Conservation (phyloP, 1,140 invertebrate species). For the Zaprionus vittiger region DNA sequence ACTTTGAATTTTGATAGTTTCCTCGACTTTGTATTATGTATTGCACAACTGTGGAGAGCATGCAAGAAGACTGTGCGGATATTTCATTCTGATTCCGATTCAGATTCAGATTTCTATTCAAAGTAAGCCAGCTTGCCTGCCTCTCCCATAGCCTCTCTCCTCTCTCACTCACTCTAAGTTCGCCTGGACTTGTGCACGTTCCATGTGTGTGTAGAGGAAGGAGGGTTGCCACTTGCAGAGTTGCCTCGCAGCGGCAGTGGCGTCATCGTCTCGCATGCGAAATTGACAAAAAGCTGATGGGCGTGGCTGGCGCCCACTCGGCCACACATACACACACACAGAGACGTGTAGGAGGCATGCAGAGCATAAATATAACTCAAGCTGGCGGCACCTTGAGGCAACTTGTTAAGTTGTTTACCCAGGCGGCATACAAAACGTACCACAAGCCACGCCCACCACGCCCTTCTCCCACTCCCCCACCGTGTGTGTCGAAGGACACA, state of each 20-base stretch:
- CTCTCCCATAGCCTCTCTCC: not conserved
- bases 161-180: not conserved
- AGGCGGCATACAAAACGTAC: slow-evolving; percentile 10
- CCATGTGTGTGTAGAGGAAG: slow-evolving; percentile 17
- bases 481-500: not conserved
- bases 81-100: slow-evolving; percentile 2
- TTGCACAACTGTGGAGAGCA: slow-evolving; percentile 2
- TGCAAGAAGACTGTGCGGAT: not conserved
- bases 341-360: not conserved
- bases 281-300: slow-evolving; percentile 55
- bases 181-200: slow-evolving; percentile 47
- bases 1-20: slow-evolving; percentile 41
- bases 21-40: slow-evolving; percentile 30
- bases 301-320: slow-evolving; percentile 35
- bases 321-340: too few relatives aligned
- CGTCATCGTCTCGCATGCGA: slow-evolving; percentile 32
- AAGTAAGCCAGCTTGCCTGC: slow-evolving; percentile 26
- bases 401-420: slow-evolving; percentile 55
- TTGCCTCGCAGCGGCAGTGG: slow-evolving; percentile 21
- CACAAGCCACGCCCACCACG: slow-evolving; percentile 28
- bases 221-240: slow-evolving; percentile 20
- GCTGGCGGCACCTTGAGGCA: slow-evolving; percentile 39
- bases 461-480: not conserved
- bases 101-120: slow-evolving; percentile 16
- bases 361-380: slow-evolving; percentile 50